Percentiles rank a stretch among this genome's conserved stretches.
Evolutionary conservation across 2,888 invertebrate genomes (phyloP).

Genomic region (Pelosia muscerda): DNA sequence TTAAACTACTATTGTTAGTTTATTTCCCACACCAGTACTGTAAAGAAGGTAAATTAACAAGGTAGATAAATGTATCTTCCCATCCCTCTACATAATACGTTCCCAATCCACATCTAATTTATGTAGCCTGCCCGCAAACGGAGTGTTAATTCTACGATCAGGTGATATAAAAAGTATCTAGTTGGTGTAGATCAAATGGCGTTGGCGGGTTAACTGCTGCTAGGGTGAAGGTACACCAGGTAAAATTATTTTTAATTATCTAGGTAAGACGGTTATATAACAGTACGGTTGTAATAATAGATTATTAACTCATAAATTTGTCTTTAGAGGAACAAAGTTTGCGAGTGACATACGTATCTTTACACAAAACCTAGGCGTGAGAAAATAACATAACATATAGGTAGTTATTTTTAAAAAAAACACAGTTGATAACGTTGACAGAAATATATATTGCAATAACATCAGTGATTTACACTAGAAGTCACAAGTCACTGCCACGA

Average conservation of each 20-base stretch:
- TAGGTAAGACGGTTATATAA: too few relatives aligned
- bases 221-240: constrained; percentile 27
- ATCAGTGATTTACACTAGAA: too few relatives aligned
- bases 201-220: constrained; percentile 67
- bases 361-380: too few relatives aligned
- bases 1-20: background rate
- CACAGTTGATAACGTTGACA: too few relatives aligned
- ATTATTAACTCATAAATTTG: too few relatives aligned
- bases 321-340: too few relatives aligned
- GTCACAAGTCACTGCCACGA: too few relatives aligned
- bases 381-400: too few relatives aligned
- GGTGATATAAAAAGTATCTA: constrained; percentile 72
- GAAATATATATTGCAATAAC: too few relatives aligned
- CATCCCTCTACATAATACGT: constrained; percentile 18
- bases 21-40: background rate
- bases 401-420: too few relatives aligned
- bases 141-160: constrained; percentile 65
- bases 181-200: constrained; percentile 55
- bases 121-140: constrained; percentile 55
- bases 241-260: background rate
- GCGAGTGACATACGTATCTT: too few relatives aligned
- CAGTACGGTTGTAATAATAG: too few relatives aligned
- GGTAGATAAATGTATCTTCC: constrained; percentile 5
- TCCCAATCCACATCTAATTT: constrained; percentile 22
- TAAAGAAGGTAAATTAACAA: constrained; percentile 4